These are phyloP conservation scores for Ctenoplectra terminalis DNA, from an alignment of 1,140 invertebrate species.

Conservation along the genomic window DNA sequence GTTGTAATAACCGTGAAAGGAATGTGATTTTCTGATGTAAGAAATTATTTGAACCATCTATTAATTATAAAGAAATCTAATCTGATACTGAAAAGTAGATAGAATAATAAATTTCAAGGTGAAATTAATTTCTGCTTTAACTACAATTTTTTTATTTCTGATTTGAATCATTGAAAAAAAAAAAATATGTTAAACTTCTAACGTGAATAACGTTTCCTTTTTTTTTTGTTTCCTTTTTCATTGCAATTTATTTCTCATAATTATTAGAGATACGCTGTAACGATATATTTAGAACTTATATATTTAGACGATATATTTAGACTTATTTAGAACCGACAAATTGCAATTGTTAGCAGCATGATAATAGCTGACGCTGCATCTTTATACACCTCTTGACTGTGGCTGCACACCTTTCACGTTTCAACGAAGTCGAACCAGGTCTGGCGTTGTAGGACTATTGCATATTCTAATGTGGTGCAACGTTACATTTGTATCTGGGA, in stretches of 20 bases:
- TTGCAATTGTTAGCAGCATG: background rate
- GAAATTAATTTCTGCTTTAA: background rate
- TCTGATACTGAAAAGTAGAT: background rate
- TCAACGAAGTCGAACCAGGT: background rate
- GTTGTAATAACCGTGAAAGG: background rate
- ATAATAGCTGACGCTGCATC: conserved; percentile 12
- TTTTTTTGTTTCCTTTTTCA: too few relatives aligned
- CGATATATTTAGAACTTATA: too few relatives aligned
- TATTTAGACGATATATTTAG: too few relatives aligned
- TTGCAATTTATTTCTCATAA: background rate
- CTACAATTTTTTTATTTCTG: background rate
- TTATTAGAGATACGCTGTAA: background rate
- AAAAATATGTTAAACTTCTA: background rate
- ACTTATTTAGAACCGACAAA: background rate
- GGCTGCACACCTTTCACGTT: conserved; percentile 19
- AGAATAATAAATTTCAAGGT: background rate
- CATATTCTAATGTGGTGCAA: conserved; percentile 1
- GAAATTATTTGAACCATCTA: background rate
- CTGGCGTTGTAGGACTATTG: background rate
- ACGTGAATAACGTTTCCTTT: background rate
- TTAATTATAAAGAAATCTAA: background rate
- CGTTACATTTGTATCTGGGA: background rate
- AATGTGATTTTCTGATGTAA: background rate
- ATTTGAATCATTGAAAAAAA: background rate
- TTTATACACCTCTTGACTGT: background rate